Base-by-base conservation (phyloP, 2,797 vertebrate species). In the Brotula barbata region DNA sequence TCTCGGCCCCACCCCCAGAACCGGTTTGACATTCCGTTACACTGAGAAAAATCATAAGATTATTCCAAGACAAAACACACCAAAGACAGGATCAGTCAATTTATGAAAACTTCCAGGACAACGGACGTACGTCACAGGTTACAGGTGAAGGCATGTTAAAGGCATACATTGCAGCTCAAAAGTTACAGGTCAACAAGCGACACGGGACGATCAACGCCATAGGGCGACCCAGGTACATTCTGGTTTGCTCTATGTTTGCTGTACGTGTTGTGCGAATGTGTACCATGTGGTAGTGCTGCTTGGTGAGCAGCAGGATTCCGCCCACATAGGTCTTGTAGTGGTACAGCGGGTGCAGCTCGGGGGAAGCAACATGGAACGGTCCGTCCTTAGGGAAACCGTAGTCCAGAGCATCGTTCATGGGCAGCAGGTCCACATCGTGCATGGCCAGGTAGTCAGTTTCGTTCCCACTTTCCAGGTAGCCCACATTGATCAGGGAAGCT, bases 1-100 rank as follows among this genome's bases (percentile, higher is more conserved):
- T 99, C 97, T 17, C 96, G 84, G 48, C 96, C 97, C 97, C 97
- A 98, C 48, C 97, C 97, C 97, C 97, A 98, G 89, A 98, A 99
- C 57, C 97, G 93, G 86, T 99, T 98, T 2, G 97, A 99, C 96
- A 99, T 98, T 47, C 97, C 97, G 0, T 99, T 98, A 86, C 96
- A 98, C 97, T 99, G 83, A 63, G 48, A 36, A n/a, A 19, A 22
- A 28, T 28, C 25, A 28, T 4, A 28, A n/a, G n/a, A 8, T 28
- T 28, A 28, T 8, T 28, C 4, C 25, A 47, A 7, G 21, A 31
- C 0, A 14, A 6, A 43, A 0, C 2, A 21, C 7, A 43, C 1
- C n/a, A n/a, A n/a, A n/a, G n/a, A n/a, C n/a, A n/a, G n/a, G n/a
- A n/a, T n/a, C n/a, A n/a, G n/a, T n/a, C n/a, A n/a, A n/a, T n/a